Percentiles rank a stretch among this genome's conserved stretches.
These are phyloP conservation scores for Passerina amoena DNA, from an alignment of 2,113 vertebrate species.

Conservation along the genomic window DNA sequence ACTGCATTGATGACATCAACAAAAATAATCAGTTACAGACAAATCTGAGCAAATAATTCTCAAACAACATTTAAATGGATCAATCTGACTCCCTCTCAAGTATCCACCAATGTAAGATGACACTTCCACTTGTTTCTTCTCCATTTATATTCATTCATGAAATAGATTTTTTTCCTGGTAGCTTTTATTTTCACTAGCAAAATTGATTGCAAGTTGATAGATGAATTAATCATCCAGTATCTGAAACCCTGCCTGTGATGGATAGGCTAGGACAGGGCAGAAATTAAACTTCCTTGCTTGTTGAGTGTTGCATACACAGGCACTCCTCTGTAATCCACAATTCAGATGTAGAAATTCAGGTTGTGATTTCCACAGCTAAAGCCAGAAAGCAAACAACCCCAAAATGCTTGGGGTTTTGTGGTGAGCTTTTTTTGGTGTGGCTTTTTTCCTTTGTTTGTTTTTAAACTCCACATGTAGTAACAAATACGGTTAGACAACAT, in stretches of 20 bases:
- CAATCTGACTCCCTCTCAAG: neutral
- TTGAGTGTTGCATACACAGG: neutral
- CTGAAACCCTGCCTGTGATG: neutral
- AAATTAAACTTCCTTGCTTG: neutral
- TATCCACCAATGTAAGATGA: neutral
- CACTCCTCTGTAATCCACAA: neutral
- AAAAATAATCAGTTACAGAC: conserved; percentile 9
- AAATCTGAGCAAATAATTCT: neutral
- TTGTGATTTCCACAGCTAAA: neutral
- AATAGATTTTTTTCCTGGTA: neutral
- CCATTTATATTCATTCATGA: neutral
- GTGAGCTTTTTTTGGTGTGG: neutral
- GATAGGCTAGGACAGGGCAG: neutral
- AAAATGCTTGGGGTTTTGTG: neutral
- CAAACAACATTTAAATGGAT: neutral
- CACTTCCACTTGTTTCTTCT: neutral
- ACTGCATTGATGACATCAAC: neutral
- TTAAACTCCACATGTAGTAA: neutral
- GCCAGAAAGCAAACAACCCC: neutral
- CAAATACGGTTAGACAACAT: neutral
- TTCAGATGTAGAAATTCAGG: neutral
- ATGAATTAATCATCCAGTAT: neutral
- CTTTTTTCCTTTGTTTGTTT: neutral
- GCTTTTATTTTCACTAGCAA: neutral
- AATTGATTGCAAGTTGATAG: neutral